Evolutionary conservation across 2,797 vertebrate species (phyloP), one percentile per base, ranked within the genome.

Genomic region (Enteromius anoplus): DNA sequence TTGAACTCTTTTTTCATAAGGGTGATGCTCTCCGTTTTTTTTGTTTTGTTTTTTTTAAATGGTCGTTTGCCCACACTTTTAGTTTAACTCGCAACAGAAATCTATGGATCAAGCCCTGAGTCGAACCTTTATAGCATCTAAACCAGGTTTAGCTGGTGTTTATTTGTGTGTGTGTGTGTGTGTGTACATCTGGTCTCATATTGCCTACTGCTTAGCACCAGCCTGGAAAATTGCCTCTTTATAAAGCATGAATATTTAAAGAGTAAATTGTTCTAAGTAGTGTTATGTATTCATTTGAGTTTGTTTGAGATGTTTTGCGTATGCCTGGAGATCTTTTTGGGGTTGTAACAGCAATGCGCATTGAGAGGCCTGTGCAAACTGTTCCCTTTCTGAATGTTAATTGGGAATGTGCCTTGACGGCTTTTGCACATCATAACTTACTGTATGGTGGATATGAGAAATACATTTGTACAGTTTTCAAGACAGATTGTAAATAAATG

Each of bases 211-310:
- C 26, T 47, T 72, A 65, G 69, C 62, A 78, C 80, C 66, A 65
- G 64, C 62, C 64, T 78, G 73, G 78, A 80, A 83, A 86, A 85
- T 82, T 49, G 60, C 78, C 82, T 80, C 53, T 75, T 85, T 78
- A 64, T 45, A 55, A 71, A 69, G 81, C 76, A 86, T 76, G 68
- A 86, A 86, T 86, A 86, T 87, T 85, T 84, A 82, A 84, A 71
- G 32, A 73, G 51, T 85, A 80, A 86, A 85, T 81, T 79, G 55
- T 62, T 82, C 45, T 86, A 82, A 88, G 84, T 87, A 85, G 82
- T 75, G 42, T 87, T 72, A 81, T 78, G 83, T 85, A 80, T 86
- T 86, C 78, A 85, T 78, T 84, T 6, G 69, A 78, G 68, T 86
- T 26, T 82, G 21, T 82, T 87, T 77, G 65, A 76, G 85, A 82